phyloP scores from a whole-genome alignment of 2,797 vertebrate species.

The Hybognathus amarus region DNA sequence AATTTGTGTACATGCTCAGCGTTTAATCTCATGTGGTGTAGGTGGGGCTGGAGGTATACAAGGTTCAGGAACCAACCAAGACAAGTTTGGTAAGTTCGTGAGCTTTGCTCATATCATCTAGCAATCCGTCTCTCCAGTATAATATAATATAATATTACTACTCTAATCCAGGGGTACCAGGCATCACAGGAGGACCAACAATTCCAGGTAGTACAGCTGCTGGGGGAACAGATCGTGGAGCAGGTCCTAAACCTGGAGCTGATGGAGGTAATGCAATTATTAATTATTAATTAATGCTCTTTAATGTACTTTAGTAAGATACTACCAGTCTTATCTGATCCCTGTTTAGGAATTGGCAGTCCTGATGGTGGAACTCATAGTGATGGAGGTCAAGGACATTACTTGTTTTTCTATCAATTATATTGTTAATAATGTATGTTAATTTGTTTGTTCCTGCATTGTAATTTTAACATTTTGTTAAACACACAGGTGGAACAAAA shows the following conservation, averaged over 20 bases:
- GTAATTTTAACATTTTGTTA: conserved; percentile 7
- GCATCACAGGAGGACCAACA: conserved; percentile 41
- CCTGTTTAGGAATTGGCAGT: conserved; percentile 22
- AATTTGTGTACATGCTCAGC: conserved; percentile 4
- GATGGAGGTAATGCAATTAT: conserved; percentile 48
- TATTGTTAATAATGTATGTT: not conserved
- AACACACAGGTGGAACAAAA: conserved; percentile 52
- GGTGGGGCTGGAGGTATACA: conserved; percentile 40
- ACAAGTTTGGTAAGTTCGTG: conserved; percentile 44
- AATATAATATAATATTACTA: not conserved
- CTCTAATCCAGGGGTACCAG: conserved; percentile 31
- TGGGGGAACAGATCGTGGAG: conserved; percentile 28
- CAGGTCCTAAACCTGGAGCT: conserved; percentile 37
- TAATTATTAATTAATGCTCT: not conserved
- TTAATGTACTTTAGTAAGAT: conserved; percentile 1
- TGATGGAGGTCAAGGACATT: conserved; percentile 57
- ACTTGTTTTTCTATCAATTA: not conserved
- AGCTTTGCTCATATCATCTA: not conserved
- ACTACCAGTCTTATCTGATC: not conserved
- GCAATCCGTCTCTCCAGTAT: not conserved
- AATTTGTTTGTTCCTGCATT: not conserved
- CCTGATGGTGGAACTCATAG: conserved; percentile 52
- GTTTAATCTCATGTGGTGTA: conserved; percentile 11
- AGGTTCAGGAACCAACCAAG: conserved; percentile 44
- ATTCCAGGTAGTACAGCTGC: conserved; percentile 43